Conservation (phyloP, 2,888 invertebrate genomes). For the Lasioglossum oenotherae region DNA sequence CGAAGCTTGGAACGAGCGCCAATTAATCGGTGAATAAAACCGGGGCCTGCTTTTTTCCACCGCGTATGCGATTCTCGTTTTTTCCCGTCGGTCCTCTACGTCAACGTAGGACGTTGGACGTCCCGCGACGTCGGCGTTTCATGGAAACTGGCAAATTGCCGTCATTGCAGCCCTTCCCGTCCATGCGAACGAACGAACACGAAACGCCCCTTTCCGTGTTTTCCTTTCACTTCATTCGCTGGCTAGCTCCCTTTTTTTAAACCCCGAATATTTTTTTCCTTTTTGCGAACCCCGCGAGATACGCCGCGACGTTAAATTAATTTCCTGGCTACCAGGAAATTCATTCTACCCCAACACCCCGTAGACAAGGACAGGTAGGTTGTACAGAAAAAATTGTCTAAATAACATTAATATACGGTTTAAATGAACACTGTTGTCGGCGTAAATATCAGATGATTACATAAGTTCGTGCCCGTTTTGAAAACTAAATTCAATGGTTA, state of each 20-base stretch:
- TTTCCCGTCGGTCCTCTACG: background rate
- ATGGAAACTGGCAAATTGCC: slow-evolving; percentile 47
- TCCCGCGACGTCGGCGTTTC: slow-evolving; percentile 37
- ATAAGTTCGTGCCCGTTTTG: too few relatives aligned
- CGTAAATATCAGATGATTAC: background rate
- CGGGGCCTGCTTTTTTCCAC: slow-evolving; percentile 9
- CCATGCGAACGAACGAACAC: slow-evolving; percentile 22
- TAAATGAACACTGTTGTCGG: background rate
- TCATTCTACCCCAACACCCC: slow-evolving; percentile 1
- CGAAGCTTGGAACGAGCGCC: slow-evolving; percentile 11
- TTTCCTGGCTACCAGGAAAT: slow-evolving; percentile 35
- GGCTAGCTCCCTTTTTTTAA: background rate
- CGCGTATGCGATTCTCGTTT: background rate
- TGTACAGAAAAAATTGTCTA: background rate
- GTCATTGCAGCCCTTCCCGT: slow-evolving; percentile 6
- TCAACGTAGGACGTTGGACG: slow-evolving; percentile 30
- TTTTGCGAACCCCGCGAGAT: background rate
- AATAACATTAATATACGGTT: background rate
- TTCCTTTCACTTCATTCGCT: slow-evolving; percentile 1
- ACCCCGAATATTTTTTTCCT: background rate
- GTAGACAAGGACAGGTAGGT: background rate
- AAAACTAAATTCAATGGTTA: too few relatives aligned
- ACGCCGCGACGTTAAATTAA: slow-evolving; percentile 28
- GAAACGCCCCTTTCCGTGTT: slow-evolving; percentile 11
- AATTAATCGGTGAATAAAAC: slow-evolving; percentile 44